A percentile compares a stretch with the other conserved stretches of the same genome.
phyloP scores from a whole-genome alignment of 2,113 vertebrate species.

The Motacilla tschutschensis region DNA sequence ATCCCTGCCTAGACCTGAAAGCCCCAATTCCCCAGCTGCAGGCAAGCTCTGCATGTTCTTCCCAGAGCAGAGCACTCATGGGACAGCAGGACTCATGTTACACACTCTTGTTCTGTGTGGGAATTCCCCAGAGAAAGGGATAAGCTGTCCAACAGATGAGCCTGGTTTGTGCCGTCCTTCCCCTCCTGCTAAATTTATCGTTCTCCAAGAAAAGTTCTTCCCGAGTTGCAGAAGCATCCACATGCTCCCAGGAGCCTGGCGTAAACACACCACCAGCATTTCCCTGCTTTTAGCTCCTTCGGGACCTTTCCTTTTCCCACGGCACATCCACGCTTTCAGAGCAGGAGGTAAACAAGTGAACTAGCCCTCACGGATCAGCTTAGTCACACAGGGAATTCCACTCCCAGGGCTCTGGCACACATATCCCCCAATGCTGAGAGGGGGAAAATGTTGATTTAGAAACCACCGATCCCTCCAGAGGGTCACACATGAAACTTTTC shows the following conservation, averaged over 20 bases:
- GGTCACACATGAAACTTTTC: accelerated
- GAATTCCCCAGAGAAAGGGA: background rate
- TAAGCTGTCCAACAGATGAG: constrained; percentile 17
- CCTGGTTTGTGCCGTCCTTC: background rate
- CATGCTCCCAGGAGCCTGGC: background rate
- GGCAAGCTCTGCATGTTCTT: background rate
- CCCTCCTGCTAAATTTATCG: background rate
- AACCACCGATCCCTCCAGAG: background rate
- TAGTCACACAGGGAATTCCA: background rate
- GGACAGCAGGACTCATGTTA: background rate
- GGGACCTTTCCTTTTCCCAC: constrained; percentile 13
- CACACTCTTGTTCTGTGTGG: accelerated
- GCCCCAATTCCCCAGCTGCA: background rate
- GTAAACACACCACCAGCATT: background rate
- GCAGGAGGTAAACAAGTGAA: background rate
- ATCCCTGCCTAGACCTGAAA: accelerated
- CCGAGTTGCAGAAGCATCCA: background rate
- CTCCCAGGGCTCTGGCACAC: background rate
- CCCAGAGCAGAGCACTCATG: background rate
- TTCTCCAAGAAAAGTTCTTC: background rate
- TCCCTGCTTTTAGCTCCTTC: background rate
- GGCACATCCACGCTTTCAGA: accelerated
- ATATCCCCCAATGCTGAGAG: accelerated
- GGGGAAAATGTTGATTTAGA: background rate
- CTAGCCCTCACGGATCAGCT: background rate